phyloP scores from a whole-genome alignment of 1,140 invertebrate species.

The Catajapyx aquilonaris region DNA sequence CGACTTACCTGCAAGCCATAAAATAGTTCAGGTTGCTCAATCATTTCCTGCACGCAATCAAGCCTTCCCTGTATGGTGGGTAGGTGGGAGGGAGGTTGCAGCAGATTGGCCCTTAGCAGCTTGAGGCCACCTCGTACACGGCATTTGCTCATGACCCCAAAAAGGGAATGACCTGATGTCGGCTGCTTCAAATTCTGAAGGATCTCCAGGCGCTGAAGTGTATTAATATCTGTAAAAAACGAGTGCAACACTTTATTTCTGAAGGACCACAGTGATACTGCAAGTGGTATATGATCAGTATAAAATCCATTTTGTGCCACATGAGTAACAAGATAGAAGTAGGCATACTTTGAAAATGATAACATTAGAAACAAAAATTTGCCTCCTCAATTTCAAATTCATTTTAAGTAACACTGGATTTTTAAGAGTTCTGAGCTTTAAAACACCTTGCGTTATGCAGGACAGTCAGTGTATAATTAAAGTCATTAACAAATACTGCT shows the following conservation, averaged over 20 bases:
- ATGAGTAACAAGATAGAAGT: no score
- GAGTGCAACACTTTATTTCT: no score
- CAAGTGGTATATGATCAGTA: no score
- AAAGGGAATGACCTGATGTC: slow-evolving; percentile 28
- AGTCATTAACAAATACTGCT: no score
- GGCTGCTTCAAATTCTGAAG: slow-evolving; percentile 27
- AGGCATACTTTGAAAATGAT: no score
- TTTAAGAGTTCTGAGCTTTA: no score
- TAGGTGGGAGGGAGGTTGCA: slow-evolving; percentile 53
- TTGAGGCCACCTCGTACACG: slow-evolving; percentile 52
- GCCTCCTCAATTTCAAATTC: not conserved
- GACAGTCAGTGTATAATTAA: no score
- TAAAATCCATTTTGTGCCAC: no score
- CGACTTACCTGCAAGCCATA: slow-evolving; percentile 22
- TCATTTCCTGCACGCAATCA: slow-evolving; percentile 50
- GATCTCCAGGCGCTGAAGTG: slow-evolving; percentile 49
- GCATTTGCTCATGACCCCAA: slow-evolving; percentile 54
- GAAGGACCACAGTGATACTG: no score
- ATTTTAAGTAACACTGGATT: not conserved
- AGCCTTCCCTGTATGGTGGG: slow-evolving; percentile 41
- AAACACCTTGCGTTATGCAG: no score
- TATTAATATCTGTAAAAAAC: slow-evolving; percentile 37
- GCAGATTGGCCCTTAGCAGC: slow-evolving; percentile 49
- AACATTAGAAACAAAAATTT: not conserved
- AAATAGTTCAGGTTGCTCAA: slow-evolving; percentile 36